These are phyloP conservation scores for Limnephilus auricula DNA, from an alignment of 2,888 invertebrate genomes.

Conservation along the genomic window DNA sequence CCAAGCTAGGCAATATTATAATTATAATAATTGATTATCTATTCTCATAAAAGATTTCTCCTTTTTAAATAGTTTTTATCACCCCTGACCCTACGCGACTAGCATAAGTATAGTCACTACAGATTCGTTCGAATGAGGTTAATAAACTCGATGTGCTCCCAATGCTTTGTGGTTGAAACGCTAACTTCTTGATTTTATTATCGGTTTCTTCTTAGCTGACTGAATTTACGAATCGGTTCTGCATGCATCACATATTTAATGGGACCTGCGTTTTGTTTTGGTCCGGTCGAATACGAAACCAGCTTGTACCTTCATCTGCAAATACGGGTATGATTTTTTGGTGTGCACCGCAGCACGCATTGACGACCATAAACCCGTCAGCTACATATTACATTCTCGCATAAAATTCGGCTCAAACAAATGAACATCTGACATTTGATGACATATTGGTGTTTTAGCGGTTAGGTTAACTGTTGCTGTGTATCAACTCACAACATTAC, in stretches of 20 bases:
- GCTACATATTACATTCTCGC: constrained; percentile 26
- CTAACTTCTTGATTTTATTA: not conserved
- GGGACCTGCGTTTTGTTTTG: not conserved
- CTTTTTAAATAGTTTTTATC: too few relatives aligned
- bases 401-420: constrained; percentile 36
- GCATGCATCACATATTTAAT: too few relatives aligned
- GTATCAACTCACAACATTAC: constrained; percentile 6
- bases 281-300: not conserved
- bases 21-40: too few relatives aligned
- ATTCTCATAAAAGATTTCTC: too few relatives aligned
- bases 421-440: constrained; percentile 24
- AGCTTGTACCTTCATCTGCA: not conserved
- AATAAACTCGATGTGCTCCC: not conserved
- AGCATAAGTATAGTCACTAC: too few relatives aligned
- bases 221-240: too few relatives aligned
- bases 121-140: not conserved
- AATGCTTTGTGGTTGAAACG: not conserved
- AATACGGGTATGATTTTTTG: not conserved
- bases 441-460: constrained; percentile 43
- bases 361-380: constrained; percentile 23
- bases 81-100: too few relatives aligned
- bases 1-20: too few relatives aligned
- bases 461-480: constrained; percentile 41
- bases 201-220: not conserved
- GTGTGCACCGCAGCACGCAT: not conserved